Evolutionary conservation across 2,113 vertebrate genomes (phyloP), one percentile per base, ranked within the genome.

Genomic region (Oncorhynchus keta): DNA sequence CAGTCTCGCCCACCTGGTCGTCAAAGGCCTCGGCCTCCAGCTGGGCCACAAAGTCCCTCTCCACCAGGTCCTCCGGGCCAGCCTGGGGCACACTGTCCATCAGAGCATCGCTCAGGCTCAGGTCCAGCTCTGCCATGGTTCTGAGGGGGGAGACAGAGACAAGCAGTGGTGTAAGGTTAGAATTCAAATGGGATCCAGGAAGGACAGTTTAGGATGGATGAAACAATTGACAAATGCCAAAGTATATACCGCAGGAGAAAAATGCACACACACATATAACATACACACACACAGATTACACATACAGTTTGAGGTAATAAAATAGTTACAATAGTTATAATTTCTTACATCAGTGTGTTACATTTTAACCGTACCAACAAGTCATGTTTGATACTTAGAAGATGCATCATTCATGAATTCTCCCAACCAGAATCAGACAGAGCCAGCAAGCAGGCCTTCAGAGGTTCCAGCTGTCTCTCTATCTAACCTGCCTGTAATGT

Each of bases 81-180:
- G 91, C 83, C 1, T 89, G 94, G 14, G 94, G 79, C 0, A 90
- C 93, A 20, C 86, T 81, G 77, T 99, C 97, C 0, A 90, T 95
- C 80, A 99, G 93, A 0, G 97, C 97, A 0, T 99, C 97, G 0
- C 92, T 95, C 68, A 99, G 95, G 80, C 94, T 97, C 80, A 99
- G 91, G 90, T 98, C 95, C 75, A 90, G 85, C 81, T 92, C 92
- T 14, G 92, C 92, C 93, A 94, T 94, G 51, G 82, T 89, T 90
- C 75, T 81, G 66, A 3, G 73, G 32, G n/a, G 14, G 22, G 12
- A 48, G 39, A 72, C 39, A 22, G 22, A 24, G 51, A 62, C 55
- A 45, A 45, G n/a, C 66, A 14, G 7, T 20, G 18, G n/a, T 24
- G 20, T 11, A 22, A 11, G 22, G 62, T 65, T 22, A 30, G 64